Evolutionary conservation across 2,797 vertebrate genomes (phyloP), one percentile per base, ranked within the genome.

Genomic region (Halcyon smyrnensis): DNA sequence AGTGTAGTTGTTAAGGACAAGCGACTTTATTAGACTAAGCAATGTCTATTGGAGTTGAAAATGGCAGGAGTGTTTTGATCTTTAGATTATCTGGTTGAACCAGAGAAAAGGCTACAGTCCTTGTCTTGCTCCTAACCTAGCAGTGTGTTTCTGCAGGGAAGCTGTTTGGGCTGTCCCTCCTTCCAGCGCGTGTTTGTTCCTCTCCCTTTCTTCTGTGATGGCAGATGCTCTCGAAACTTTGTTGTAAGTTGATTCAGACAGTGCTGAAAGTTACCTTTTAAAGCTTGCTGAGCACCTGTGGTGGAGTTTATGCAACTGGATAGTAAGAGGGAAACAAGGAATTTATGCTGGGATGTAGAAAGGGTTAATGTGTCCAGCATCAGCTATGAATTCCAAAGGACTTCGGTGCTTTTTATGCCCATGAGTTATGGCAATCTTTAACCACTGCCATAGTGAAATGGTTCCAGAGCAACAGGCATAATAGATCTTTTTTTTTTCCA

Each of bases 341-440:
- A 32, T 78, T 87, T 73, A 8, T 53, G 43, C 32, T 85, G 71
- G 8, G 32, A 15, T 69, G 20, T 60, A 45, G 65, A 30, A 19
- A 3, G 1, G 12, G 19, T n/a, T n/a, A 20, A 20, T 56, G 32
- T 39, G 15, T 37, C 25, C 30, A n/a, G 20, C 30, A 46, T 65
- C n/a, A 34, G 37, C 25, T 87, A 45, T 28, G 8, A 25, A 6
- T 24, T 70, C 46, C 32, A 37, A n/a, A 78, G 39, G 24, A 59
- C 24, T 67, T 54, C 2, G 15, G 27, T 63, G 62, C 7, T 17
- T 77, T 88, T 89, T 77, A 20, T 78, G 43, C 30, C 23, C 56
- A 0, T n/a, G 28, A 46, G 39, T 73, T 63, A 41, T 0, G 1
- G 14, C 8, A 23, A 70, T 37, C 34, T 67, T 54, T 12, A 59